These are phyloP conservation scores for Numenius arquata DNA, from an alignment of 2,113 vertebrate genomes.

Conservation along the genomic window DNA sequence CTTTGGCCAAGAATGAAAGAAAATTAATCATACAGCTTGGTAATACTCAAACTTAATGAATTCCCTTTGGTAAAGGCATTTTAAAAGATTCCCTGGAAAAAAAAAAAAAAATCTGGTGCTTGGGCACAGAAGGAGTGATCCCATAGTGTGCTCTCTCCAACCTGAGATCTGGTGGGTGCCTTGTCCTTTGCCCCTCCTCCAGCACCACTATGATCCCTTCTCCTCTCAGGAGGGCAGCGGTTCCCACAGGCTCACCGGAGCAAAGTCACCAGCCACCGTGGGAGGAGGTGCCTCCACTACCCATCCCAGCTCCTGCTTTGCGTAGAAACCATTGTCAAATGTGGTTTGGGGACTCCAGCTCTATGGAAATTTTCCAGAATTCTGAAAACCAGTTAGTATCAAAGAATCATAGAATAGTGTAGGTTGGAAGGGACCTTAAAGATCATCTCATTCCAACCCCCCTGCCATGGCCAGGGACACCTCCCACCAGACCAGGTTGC, in stretches of 20 bases:
- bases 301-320: neutral
- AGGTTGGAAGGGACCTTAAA: too few relatives aligned
- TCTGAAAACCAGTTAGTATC: neutral
- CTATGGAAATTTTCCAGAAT: neutral
- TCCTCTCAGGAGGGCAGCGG: neutral
- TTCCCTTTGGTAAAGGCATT: neutral
- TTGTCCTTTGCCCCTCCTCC: neutral
- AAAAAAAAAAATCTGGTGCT: neutral
- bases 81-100: neutral
- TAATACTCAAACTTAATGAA: neutral
- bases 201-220: rapidly evolving
- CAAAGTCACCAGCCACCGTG: neutral
- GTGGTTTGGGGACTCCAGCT: neutral
- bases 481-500: too few relatives aligned
- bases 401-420: too few relatives aligned
- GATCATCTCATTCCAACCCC: too few relatives aligned
- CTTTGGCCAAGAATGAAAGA: neutral
- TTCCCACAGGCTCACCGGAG: rapidly evolving
- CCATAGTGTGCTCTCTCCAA: rapidly evolving
- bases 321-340: neutral
- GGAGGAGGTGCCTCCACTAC: neutral
- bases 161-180: rapidly evolving
- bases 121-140: neutral
- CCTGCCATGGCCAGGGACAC: too few relatives aligned
- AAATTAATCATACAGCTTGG: neutral